Base-by-base conservation (phyloP, 2,113 vertebrate species). In the Otocyon megalotis region DNA sequence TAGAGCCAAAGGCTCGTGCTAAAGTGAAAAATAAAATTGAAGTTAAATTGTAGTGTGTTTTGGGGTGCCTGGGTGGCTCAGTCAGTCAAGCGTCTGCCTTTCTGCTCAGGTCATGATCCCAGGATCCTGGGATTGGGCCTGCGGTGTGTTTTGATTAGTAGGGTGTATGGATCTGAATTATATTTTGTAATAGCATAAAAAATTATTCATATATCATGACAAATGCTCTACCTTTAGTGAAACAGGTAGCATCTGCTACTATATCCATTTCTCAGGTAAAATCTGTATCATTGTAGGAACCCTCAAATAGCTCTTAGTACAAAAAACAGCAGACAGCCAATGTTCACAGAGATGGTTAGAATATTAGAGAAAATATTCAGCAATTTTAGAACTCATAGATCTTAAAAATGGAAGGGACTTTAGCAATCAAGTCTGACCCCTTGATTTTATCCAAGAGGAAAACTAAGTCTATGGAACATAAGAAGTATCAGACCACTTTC, bases 361-460 rank as follows among this genome's bases (percentile, higher is more conserved):
- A 7, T 90, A 92, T 65, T 71, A 86, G 9, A 81, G 30, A 88
- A 96, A 96, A 84, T 71, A 92, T 11, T 84, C 12, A 67, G 5
- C 1, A 54, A 58, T 79, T 92, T 94, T 67, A 22, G 48, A 95
- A 88, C 82, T 77, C 37, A 69, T 3, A n/a, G 69, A 84, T 93
- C 13, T 37, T 69, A 93, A 91, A 76, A 92, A 63, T 35, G n/a
- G 35, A 72, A 85, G 22, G 24, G n/a, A 56, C 24, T 60, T 96
- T 14, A 85, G 50, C 88, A 85, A 26, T 88, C 19, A 37, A 28
- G 28, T 65, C 82, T 37, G 79, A 96, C 1, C 28, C 30, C 58
- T 88, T 85, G 24, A 53, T 90, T 90, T 96, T 81, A 87, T 9
- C 24, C 24, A 94, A 91, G 24, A 93, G 4, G 26, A 94, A 88